Evolutionary conservation across 2,888 invertebrate species (phyloP).

Genomic region (Ornithoptera alexandrae): DNA sequence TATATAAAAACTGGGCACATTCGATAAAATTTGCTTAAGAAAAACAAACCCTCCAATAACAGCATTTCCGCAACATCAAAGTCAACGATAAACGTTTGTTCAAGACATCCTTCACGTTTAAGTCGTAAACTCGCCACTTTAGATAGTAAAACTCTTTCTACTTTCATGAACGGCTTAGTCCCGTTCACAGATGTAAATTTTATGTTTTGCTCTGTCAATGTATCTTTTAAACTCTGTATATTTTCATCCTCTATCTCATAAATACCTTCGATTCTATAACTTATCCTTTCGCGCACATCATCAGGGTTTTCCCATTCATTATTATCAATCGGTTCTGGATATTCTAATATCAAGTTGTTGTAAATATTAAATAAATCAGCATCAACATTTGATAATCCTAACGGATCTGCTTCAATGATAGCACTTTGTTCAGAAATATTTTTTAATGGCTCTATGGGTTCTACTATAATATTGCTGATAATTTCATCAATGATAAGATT

Average conservation of each 20-base stretch:
- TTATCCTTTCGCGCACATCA: conserved; percentile 68
- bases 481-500: conserved; percentile 59
- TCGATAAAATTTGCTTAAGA: conserved; percentile 82
- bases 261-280: conserved; percentile 62
- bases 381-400: conserved; percentile 54
- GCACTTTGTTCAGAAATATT: conserved; percentile 54
- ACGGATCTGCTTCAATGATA: conserved; percentile 71
- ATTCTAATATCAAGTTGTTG: conserved; percentile 59
- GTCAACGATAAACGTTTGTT: conserved; percentile 77
- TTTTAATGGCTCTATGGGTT: conserved; percentile 35
- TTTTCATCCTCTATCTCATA: conserved; percentile 69
- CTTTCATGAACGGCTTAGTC: conserved; percentile 54
- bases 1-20: conserved; percentile 83
- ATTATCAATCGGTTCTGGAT: conserved; percentile 72
- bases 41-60: conserved; percentile 79
- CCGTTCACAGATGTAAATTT: conserved; percentile 65
- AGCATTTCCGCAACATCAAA: conserved; percentile 79
- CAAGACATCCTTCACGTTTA: conserved; percentile 76
- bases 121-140: conserved; percentile 57
- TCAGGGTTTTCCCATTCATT: conserved; percentile 73
- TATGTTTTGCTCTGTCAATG: conserved; percentile 64
- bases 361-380: conserved; percentile 56
- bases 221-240: conserved; percentile 58
- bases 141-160: conserved; percentile 47
- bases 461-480: conserved; percentile 42